Evolutionary conservation across 1,140 invertebrate genomes (phyloP).

Genomic region (Orussus abietinus): DNA sequence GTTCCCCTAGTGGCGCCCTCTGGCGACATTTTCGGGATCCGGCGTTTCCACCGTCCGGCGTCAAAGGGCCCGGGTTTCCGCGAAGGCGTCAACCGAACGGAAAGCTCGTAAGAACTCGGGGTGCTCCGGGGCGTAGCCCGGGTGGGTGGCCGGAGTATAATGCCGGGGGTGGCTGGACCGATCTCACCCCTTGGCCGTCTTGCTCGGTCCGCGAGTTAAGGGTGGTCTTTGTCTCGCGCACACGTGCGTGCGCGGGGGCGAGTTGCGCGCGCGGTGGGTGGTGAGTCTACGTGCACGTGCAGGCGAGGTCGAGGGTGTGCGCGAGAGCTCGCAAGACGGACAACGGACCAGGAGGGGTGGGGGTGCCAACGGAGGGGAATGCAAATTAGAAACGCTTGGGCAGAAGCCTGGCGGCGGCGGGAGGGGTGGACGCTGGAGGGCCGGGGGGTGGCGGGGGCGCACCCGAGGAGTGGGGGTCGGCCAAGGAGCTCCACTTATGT

Average conservation of each 20-base stretch:
- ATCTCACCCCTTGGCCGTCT: slow-evolving; percentile 22
- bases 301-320: slow-evolving; percentile 24
- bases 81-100: too few relatives aligned
- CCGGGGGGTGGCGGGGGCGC: slow-evolving; percentile 19
- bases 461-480: slow-evolving; percentile 2
- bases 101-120: too few relatives aligned
- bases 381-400: slow-evolving; percentile 54
- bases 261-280: slow-evolving; percentile 31
- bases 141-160: too few relatives aligned
- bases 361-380: slow-evolving; percentile 48
- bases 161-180: background rate
- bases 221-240: slow-evolving; percentile 33
- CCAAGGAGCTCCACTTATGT: slow-evolving; percentile 43
- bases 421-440: slow-evolving; percentile 16
- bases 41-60: too few relatives aligned
- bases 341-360: slow-evolving; percentile 27
- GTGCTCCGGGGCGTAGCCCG: too few relatives aligned
- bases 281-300: slow-evolving; percentile 16
- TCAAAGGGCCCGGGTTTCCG: too few relatives aligned
- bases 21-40: too few relatives aligned
- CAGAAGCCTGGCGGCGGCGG: slow-evolving; percentile 32
- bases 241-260: slow-evolving; percentile 15
- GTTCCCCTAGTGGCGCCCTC: too few relatives aligned
- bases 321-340: slow-evolving; percentile 42
- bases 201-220: slow-evolving; percentile 32